Base-by-base conservation (phyloP, 2,113 vertebrate species). In the Poicephalus gulielmi region DNA sequence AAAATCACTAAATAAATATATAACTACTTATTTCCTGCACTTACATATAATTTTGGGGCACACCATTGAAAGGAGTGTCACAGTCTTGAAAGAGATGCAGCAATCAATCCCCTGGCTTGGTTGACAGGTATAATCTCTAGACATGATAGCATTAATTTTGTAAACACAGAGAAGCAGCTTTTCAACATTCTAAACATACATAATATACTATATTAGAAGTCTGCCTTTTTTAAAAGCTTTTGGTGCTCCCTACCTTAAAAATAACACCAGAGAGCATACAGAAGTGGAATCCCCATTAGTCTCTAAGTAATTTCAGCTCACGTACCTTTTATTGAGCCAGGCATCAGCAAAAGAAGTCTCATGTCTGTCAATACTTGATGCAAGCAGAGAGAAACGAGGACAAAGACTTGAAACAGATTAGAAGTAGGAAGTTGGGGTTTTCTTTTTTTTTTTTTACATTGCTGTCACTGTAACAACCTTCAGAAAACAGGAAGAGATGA, bases 401-500 rank as follows among this genome's bases (percentile, higher is more conserved):
- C 84, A 93, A 96, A 97, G 83, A 86, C 96, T 85, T 46, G 33
- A 92, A 86, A 81, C 83, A 93, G 96, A 97, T 89, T 87, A 93
- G 85, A 98, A 97, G 78, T 90, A 97, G 98, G 97, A 98, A 98
- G 98, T 97, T 69, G 71, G 1, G 19, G 53, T 79, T 92, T 78
- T 94, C 31, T 76, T 73, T 87, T 27, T 80, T 85, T 87, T 90
- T 97, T 96, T 93, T 80, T 76, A 82, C 80, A 33, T 89, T 67
- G 82, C 79, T 83, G 80, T 91, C 94, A 95, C 89, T 46, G 95
- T 63, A 90, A 93, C 95, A 95, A 94, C 92, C 78, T 86, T 94
- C 63, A 90, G 86, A 97, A 98, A 98, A 98, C 97, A 98, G 98
- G 98, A 98, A 98, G 97, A 96, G 88, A 75, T 14, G 86, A 95